Conservation (phyloP, 1,140 invertebrate species). For the Nilaparvata lugens region DNA sequence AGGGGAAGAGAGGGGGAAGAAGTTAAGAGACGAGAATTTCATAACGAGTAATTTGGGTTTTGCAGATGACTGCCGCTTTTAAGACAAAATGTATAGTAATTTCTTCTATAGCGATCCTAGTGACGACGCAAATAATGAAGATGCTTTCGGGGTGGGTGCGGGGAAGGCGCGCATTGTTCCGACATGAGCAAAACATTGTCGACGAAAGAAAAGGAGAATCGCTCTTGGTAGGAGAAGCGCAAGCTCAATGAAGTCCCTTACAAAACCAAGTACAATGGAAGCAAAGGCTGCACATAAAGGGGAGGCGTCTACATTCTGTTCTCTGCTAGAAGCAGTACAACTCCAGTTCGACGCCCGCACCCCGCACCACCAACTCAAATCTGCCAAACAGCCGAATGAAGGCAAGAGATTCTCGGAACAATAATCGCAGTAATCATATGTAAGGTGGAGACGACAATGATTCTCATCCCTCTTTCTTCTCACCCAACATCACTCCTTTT, state of each 20-base stretch:
- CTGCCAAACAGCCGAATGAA: too few relatives aligned
- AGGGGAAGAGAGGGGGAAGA: background rate
- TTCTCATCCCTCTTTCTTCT: background rate
- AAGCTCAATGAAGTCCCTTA: constrained; percentile 5
- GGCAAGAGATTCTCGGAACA: background rate
- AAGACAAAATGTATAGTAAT: constrained; percentile 9
- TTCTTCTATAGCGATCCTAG: constrained; percentile 4
- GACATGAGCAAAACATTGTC: constrained; percentile 14
- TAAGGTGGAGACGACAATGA: background rate
- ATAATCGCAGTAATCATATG: constrained; percentile 9
- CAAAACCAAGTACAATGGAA: background rate
- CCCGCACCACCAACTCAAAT: too few relatives aligned
- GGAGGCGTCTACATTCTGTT: too few relatives aligned
- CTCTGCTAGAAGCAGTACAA: too few relatives aligned
- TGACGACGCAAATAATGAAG: constrained; percentile 9
- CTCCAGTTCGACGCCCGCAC: too few relatives aligned
- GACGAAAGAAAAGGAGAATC: constrained; percentile 2
- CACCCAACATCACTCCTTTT: background rate
- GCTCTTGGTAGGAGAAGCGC: constrained; percentile 3
- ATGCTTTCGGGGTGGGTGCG: background rate
- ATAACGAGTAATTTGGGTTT: constrained; percentile 13
- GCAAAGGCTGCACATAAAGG: too few relatives aligned
- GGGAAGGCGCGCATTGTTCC: constrained; percentile 3
- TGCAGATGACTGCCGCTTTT: constrained; percentile 13
- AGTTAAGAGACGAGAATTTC: constrained; percentile 5